Evolutionary conservation across 2,888 invertebrate genomes (phyloP).

Genomic region (Lasioglossum zephyrum): DNA sequence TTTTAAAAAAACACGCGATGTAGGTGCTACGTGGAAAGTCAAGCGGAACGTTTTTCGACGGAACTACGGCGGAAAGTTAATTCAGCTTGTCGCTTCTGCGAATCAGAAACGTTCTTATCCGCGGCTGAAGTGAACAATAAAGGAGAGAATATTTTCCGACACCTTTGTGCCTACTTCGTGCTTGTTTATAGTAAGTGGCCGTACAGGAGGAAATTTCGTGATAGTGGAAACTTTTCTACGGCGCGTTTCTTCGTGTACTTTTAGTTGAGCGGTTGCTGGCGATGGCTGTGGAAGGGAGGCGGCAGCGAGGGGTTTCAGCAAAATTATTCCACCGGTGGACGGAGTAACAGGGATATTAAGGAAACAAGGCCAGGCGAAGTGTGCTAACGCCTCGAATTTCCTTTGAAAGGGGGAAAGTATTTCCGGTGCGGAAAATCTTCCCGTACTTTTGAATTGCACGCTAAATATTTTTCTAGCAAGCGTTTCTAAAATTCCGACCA

Average conservation of each 20-base stretch:
- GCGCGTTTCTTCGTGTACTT: constrained; percentile 32
- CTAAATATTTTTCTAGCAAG: constrained; percentile 15
- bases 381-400: constrained; percentile 41
- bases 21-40: rapidly evolving
- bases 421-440: neutral
- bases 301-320: constrained; percentile 13
- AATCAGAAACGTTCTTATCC: constrained; percentile 3
- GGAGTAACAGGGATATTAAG: constrained; percentile 50
- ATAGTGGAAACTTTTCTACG: constrained; percentile 25
- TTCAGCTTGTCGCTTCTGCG: neutral
- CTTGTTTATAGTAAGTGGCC: constrained; percentile 22
- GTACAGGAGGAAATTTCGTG: constrained; percentile 15
- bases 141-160: constrained; percentile 13
- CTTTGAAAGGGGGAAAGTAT: constrained; percentile 7
- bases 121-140: constrained; percentile 16
- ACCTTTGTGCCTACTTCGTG: neutral
- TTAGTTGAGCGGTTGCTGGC: constrained; percentile 27
- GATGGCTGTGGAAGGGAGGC: constrained; percentile 12
- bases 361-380: constrained; percentile 52
- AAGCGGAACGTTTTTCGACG: neutral
- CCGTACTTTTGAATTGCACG: neutral
- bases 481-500: neutral
- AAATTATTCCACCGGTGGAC: constrained; percentile 51
- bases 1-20: neutral
- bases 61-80: neutral